Conservation (phyloP, 2,888 invertebrate genomes). For the Fragum whitleyi region DNA sequence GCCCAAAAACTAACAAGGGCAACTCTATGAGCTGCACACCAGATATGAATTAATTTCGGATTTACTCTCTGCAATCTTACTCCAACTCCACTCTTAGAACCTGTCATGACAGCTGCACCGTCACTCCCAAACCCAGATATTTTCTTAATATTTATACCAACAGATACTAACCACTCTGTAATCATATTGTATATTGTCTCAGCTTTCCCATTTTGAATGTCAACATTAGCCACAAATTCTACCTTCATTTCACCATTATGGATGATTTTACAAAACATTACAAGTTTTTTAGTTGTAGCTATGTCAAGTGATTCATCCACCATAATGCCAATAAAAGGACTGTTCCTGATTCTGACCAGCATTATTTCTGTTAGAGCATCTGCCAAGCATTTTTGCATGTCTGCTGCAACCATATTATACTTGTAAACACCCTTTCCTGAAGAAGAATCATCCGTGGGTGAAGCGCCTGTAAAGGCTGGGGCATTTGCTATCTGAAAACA, state of each 20-base stretch:
- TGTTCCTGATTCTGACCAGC: conserved; percentile 27
- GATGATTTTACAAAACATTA: conserved; percentile 35
- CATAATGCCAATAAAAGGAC: conserved; percentile 51
- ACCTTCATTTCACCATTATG: conserved; percentile 19
- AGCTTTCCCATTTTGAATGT: conserved; percentile 39
- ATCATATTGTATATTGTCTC: conserved; percentile 43
- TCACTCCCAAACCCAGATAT: conserved; percentile 44
- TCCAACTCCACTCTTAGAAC: conserved; percentile 31
- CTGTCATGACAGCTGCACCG: conserved; percentile 49
- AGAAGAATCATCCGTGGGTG: conserved; percentile 6
- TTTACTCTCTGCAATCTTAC: conserved; percentile 33
- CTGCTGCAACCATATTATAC: conserved; percentile 28
- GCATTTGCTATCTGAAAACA: conserved; percentile 26
- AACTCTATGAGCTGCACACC: conserved; percentile 44
- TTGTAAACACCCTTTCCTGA: conserved; percentile 25
- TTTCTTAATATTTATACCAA: conserved; percentile 23
- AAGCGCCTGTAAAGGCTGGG: conserved; percentile 7
- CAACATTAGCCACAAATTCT: conserved; percentile 41
- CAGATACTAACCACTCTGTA: conserved; percentile 30
- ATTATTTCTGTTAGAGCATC: conserved; percentile 28
- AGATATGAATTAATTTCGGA: conserved; percentile 42
- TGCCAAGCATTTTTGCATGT: conserved; percentile 31
- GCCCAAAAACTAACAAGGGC: conserved; percentile 36
- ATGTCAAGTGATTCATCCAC: conserved; percentile 45
- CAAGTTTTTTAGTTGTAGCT: conserved; percentile 41